These are phyloP conservation scores for Chelon labrosus DNA, from an alignment of 2,797 vertebrate genomes.

Conservation along the genomic window DNA sequence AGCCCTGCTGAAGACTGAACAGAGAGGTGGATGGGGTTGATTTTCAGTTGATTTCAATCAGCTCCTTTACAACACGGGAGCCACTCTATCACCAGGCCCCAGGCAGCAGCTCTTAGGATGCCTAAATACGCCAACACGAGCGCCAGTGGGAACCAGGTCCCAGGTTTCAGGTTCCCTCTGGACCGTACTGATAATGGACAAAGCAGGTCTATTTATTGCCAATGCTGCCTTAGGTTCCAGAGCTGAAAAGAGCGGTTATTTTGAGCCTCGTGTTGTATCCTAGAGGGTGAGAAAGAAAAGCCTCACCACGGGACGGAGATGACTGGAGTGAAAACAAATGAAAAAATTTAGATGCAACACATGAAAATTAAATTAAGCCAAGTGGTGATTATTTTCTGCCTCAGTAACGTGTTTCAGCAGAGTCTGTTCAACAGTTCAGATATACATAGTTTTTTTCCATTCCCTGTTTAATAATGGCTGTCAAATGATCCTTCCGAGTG, in stretches of 20 bases:
- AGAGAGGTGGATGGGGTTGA: conserved; percentile 47
- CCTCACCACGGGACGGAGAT: conserved; percentile 17
- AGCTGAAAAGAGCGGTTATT: conserved; percentile 62
- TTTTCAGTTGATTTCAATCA: conserved; percentile 76
- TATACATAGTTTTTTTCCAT: neutral
- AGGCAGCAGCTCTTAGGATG: conserved; percentile 60
- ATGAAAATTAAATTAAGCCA: neutral
- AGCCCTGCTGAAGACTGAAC: conserved; percentile 53
- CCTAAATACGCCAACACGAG: conserved; percentile 58
- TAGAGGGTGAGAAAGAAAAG: conserved; percentile 27
- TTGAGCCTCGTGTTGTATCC: conserved; percentile 43
- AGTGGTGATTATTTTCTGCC: neutral
- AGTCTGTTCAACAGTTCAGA: neutral
- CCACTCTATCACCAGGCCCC: conserved; percentile 65
- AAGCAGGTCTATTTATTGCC: conserved; percentile 61
- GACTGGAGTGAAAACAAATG: neutral
- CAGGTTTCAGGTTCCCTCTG: conserved; percentile 52
- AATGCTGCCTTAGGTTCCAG: conserved; percentile 27
- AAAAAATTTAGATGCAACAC: conserved; percentile 12
- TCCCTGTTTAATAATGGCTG: neutral
- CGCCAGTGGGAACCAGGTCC: conserved; percentile 52
- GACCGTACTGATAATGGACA: conserved; percentile 56
- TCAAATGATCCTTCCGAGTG: neutral
- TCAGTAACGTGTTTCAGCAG: neutral
- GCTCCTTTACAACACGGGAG: conserved; percentile 65